Percentiles rank a stretch among this genome's conserved stretches.
phyloP scores from a whole-genome alignment of 1,140 invertebrate species.

The Drosophila novamexicana region DNA sequence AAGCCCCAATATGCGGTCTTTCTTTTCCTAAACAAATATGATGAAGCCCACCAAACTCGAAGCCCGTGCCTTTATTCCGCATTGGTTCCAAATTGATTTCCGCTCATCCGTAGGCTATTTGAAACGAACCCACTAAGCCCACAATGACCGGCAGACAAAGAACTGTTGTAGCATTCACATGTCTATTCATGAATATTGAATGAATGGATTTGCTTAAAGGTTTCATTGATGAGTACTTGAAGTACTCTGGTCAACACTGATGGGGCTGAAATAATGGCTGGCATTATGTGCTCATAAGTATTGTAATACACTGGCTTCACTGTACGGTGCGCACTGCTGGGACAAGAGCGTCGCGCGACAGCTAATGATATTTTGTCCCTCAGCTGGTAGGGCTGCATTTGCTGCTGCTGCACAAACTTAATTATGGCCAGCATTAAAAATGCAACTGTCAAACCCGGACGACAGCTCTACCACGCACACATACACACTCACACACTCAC shows the following conservation, averaged over 20 bases:
- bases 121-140: background rate
- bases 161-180: constrained; percentile 16
- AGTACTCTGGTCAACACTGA: constrained; percentile 35
- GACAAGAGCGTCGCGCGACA: constrained; percentile 1
- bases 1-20: too few relatives aligned
- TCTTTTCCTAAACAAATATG: too few relatives aligned
- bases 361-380: constrained; percentile 40
- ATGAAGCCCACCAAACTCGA: background rate
- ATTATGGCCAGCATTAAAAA: constrained; percentile 81
- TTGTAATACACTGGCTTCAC: constrained; percentile 4
- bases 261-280: constrained; percentile 26
- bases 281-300: constrained; percentile 40
- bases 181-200: constrained; percentile 39
- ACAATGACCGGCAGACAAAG: background rate
- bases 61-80: too few relatives aligned
- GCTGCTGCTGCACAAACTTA: constrained; percentile 67
- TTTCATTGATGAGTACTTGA: background rate
- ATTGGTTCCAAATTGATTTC: background rate
- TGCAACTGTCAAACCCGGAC: constrained; percentile 75
- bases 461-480: constrained; percentile 32
- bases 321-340: constrained; percentile 17
- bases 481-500: background rate
- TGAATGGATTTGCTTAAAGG: constrained; percentile 22
- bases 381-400: constrained; percentile 8
- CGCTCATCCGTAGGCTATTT: background rate